Evolutionary conservation across 2,888 invertebrate species (phyloP), one percentile per base, ranked within the genome.

Genomic region (Syritta pipiens): DNA sequence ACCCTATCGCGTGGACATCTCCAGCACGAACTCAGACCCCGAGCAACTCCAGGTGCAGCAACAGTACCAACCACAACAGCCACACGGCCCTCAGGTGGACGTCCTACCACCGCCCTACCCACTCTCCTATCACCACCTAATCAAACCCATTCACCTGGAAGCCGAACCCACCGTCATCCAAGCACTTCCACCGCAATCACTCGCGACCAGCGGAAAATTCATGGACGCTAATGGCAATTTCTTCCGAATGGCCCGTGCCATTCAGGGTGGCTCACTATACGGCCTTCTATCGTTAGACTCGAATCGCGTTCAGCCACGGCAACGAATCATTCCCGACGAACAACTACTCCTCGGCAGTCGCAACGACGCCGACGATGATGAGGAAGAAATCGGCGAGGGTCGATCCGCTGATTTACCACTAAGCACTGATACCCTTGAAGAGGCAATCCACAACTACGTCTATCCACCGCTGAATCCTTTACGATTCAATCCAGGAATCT

Each of bases 1-100:
- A 3, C 93, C 94, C 2, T 94, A 93, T 83, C 91, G 91, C 63
- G 93, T 94, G 17, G 93, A 93, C 84, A 93, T 94, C 72, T 85
- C 86, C 4, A 84, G 85, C 1, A 75, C 84, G 40, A 81, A 77
- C 37, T 83, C 83, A 7, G 86, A 86, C 28, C 24, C 59, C 10
- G 81, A 81, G 1, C 75, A 76, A 55, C 46, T 75, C 1, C 75
- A 65, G 9, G n/a, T 53, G 19, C 81, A 63, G 5, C 68, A 63
- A 10, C 75, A 75, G 26, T 60, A 68, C 7, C 83, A 84, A n/a
- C 62, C 82, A 3, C 86, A 86, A 1, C 75, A 86, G 32, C 85
- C 86, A 55, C 83, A 83, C 3, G 86, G 87, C 32, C 84, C 85
- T 1, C 89, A 88, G 75, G 87, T 88, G 10, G 88, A 88, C 77